Conservation (phyloP, 2,113 vertebrate species). For the Macquaria australasica region DNA sequence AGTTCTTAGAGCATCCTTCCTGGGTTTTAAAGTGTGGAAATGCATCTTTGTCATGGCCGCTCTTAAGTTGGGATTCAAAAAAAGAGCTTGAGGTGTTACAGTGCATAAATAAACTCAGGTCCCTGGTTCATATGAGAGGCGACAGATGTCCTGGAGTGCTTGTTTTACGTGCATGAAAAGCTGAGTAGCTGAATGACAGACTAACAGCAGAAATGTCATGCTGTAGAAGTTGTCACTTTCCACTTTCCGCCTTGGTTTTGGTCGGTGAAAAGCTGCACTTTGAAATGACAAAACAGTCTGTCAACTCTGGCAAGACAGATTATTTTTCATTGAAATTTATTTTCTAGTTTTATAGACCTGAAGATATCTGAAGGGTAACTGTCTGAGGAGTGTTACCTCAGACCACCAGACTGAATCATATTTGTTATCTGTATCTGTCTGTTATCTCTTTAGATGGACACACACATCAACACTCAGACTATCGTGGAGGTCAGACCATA, state of each 20-base stretch:
- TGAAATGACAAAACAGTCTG: constrained; percentile 27
- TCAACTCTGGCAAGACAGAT: not conserved
- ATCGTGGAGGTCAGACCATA: constrained; percentile 9
- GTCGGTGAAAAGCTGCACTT: constrained; percentile 2
- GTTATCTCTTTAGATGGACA: constrained; percentile 38
- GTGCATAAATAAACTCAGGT: constrained; percentile 15
- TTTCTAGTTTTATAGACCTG: not conserved
- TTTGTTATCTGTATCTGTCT: constrained; percentile 26
- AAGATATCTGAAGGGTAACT: constrained; percentile 10
- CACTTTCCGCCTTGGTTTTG: constrained; percentile 12
- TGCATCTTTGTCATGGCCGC: constrained; percentile 8
- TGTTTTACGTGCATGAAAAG: constrained; percentile 38
- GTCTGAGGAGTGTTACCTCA: not conserved
- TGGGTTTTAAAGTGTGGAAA: constrained; percentile 24
- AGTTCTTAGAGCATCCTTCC: constrained; percentile 10
- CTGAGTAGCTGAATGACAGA: constrained; percentile 30
- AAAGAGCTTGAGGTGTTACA: not conserved
- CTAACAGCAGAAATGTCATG: constrained; percentile 10
- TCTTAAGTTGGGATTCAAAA: not conserved
- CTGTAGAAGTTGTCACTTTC: constrained; percentile 18
- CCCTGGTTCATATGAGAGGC: constrained; percentile 1
- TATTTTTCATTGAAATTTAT: not conserved
- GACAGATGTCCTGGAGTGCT: constrained; percentile 35
- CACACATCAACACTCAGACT: constrained; percentile 2
- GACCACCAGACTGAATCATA: not conserved